Evolutionary conservation across 2,888 invertebrate genomes (phyloP).

Genomic region (Thera britannica): DNA sequence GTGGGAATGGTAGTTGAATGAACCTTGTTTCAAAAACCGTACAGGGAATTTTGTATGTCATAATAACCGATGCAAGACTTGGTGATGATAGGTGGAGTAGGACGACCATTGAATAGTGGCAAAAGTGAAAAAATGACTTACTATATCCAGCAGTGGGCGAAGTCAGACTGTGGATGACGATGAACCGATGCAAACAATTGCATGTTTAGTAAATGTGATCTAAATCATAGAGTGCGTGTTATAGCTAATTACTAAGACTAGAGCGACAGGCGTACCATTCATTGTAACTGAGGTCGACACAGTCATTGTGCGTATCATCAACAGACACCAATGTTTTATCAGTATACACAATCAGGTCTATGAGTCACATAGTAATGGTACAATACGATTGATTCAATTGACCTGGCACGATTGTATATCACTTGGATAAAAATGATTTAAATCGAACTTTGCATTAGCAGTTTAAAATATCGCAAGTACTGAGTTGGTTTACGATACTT

Average conservation of each 20-base stretch:
- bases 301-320: slow-evolving; percentile 18
- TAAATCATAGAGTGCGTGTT: not conserved
- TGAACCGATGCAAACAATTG: not conserved
- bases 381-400: slow-evolving; percentile 38
- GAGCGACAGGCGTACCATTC: not conserved
- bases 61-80: too few species aligned
- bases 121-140: too few species aligned
- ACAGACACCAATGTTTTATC: slow-evolving; percentile 24
- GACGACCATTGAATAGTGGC: too few species aligned
- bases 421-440: not conserved
- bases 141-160: too few species aligned
- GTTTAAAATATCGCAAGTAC: too few species aligned
- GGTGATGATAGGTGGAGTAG: too few species aligned
- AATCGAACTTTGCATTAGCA: not conserved
- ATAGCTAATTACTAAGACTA: slow-evolving; percentile 2
- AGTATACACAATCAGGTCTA: slow-evolving; percentile 18
- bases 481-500: too few species aligned
- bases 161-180: too few species aligned
- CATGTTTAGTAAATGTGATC: not conserved
- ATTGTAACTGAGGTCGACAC: slow-evolving; percentile 6
- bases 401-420: slow-evolving; percentile 22
- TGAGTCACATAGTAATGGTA: slow-evolving; percentile 31
- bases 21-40: too few species aligned
- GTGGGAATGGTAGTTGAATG: too few species aligned
- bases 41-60: too few species aligned